Evolutionary conservation across 2,888 invertebrate species (phyloP).

Genomic region (Quadroppia sp.): DNA sequence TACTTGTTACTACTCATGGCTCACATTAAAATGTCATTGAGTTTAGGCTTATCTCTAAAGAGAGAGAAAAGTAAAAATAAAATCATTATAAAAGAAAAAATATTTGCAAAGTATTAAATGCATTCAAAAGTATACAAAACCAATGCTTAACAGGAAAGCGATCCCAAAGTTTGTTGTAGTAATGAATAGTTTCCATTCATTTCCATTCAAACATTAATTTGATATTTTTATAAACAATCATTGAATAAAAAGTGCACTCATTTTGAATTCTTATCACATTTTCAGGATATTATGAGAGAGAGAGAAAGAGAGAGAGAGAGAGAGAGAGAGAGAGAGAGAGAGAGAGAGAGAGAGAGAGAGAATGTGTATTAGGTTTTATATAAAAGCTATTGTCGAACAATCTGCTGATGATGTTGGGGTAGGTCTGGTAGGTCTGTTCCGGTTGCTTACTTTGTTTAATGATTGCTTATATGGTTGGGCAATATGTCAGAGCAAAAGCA

Average conservation of each 20-base stretch:
- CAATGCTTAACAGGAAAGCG: not conserved
- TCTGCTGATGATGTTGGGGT: slow-evolving; percentile 16
- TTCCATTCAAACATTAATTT: slow-evolving; percentile 31
- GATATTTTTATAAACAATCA: slow-evolving; percentile 14
- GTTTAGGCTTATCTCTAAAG: not conserved
- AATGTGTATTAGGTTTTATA: slow-evolving; percentile 10
- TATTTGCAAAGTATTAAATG: not conserved
- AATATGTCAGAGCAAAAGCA: slow-evolving; percentile 32
- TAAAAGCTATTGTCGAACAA: slow-evolving; percentile 17
- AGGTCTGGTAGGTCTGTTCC: slow-evolving; percentile 28
- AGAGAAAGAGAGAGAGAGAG: slow-evolving; percentile 5
- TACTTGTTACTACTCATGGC: slow-evolving; percentile 20
- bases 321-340: not conserved
- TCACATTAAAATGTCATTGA: slow-evolving; percentile 25
- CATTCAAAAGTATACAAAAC: not conserved
- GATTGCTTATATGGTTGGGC: slow-evolving; percentile 11
- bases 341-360: slow-evolving; percentile 1
- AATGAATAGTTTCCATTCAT: slow-evolving; percentile 2
- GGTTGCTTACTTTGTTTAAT: slow-evolving; percentile 37
- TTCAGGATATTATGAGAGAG: slow-evolving; percentile 14
- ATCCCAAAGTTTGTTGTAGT: not conserved
- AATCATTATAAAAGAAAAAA: not conserved
- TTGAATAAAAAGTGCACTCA: not conserved
- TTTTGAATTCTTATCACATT: slow-evolving; percentile 18
- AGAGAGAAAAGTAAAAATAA: not conserved